phyloP scores from a whole-genome alignment of 2,113 vertebrate genomes.

The Pomatorhinus ruficollis region DNA sequence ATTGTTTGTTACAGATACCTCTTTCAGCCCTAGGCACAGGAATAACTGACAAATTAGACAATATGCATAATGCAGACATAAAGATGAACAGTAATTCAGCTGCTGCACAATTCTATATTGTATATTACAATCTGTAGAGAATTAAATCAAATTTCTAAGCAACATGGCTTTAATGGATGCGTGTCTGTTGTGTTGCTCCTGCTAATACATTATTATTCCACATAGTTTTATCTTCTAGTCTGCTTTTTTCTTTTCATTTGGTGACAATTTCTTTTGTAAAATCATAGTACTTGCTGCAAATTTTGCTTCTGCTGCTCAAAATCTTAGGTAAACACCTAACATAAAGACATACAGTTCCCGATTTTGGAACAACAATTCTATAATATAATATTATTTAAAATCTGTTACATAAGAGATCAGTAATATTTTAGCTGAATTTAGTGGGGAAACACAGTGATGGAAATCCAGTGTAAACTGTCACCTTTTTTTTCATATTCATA shows the following conservation, averaged over 20 bases:
- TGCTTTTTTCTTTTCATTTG: not conserved
- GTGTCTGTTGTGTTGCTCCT: not conserved
- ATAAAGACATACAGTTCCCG: not conserved
- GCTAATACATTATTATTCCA: not conserved
- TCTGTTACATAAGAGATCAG: not conserved
- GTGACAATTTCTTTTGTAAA: not conserved
- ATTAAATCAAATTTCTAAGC: constrained; percentile 22
- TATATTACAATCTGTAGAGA: not conserved
- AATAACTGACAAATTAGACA: not conserved
- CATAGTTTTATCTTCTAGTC: not conserved
- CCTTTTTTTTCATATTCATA: not conserved
- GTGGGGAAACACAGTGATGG: rapidly evolving
- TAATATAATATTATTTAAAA: not conserved
- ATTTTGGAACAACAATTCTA: not conserved
- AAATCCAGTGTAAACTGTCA: not conserved
- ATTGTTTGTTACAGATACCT: not conserved
- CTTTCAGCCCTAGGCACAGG: not conserved
- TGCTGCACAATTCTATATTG: not conserved
- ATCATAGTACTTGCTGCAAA: not conserved
- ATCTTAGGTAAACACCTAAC: not conserved
- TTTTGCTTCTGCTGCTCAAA: not conserved
- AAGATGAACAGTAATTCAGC: not conserved
- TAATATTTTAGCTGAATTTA: not conserved
- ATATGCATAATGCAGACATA: not conserved
- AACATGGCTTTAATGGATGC: not conserved